These are phyloP conservation scores for Mionectes olivaceus DNA, from an alignment of 2,797 vertebrate species.

Conservation along the genomic window DNA sequence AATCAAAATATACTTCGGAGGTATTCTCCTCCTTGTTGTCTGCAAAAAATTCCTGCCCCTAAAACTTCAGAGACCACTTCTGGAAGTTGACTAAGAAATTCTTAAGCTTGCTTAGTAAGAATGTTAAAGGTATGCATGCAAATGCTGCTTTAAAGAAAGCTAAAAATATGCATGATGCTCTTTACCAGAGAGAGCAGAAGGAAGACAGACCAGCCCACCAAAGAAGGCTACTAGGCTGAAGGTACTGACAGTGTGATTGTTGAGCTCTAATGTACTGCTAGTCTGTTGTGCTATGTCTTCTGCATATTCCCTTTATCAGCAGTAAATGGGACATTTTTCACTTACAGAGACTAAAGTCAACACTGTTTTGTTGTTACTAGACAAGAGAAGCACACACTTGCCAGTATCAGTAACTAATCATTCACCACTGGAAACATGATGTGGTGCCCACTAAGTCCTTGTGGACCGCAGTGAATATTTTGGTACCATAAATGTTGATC, in stretches of 20 bases:
- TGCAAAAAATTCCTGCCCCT: background rate
- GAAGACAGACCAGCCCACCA: background rate
- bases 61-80: background rate
- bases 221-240: background rate
- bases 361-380: slow-evolving; percentile 36
- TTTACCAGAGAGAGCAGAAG: background rate
- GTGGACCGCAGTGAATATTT: background rate
- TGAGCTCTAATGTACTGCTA: background rate
- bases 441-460: background rate
- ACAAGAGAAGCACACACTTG: background rate
- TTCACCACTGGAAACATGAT: background rate
- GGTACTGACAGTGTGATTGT: background rate
- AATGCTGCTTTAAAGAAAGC: background rate
- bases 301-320: background rate
- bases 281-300: background rate
- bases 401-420: background rate
- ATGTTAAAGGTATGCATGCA: background rate
- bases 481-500: background rate
- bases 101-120: background rate
- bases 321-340: background rate
- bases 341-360: background rate
- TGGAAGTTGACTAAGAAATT: background rate
- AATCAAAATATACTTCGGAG: background rate
- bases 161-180: background rate
- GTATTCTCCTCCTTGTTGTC: background rate